Conservation (phyloP, 92 coral and sea anemone genomes). For the Nematostella vectensis region DNA sequence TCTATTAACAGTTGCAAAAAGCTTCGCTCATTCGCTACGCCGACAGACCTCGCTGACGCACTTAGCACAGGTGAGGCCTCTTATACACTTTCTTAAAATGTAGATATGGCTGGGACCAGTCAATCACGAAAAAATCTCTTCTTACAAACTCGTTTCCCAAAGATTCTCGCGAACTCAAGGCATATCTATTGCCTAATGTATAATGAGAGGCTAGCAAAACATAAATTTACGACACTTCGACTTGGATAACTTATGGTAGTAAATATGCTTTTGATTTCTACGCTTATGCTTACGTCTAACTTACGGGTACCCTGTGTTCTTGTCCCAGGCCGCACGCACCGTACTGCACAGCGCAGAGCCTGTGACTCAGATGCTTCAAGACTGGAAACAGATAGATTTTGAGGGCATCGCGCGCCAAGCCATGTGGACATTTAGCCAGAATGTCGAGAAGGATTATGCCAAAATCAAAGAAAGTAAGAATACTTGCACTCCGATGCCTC, state of each 20-base stretch:
- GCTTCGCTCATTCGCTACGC: constrained; percentile 85
- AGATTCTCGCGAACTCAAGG: too few species aligned
- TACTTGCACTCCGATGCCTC: neutral
- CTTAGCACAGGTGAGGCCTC: constrained; percentile 77
- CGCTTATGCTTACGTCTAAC: too few species aligned
- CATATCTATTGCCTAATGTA: too few species aligned
- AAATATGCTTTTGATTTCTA: too few species aligned
- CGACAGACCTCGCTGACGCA: constrained; percentile 96
- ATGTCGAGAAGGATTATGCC: constrained; percentile 60
- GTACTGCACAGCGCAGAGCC: constrained; percentile 96
- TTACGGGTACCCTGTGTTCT: too few species aligned
- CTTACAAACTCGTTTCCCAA: too few species aligned
- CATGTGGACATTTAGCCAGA: constrained; percentile 83
- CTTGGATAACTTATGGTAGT: too few species aligned
- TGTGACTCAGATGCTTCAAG: constrained; percentile 87
- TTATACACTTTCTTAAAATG: too few species aligned
- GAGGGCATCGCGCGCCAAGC: constrained; percentile 94
- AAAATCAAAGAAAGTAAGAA: constrained; percentile 79
- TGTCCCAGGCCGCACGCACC: constrained; percentile 94
- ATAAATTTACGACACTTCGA: too few species aligned
- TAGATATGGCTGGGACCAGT: too few species aligned
- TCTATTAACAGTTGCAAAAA: constrained; percentile 89
- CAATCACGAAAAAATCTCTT: too few species aligned
- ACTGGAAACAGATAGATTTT: constrained; percentile 92
- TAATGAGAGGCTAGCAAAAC: too few species aligned